Evolutionary conservation across 2,797 vertebrate species (phyloP).

Genomic region (Lacerta viridis): DNA sequence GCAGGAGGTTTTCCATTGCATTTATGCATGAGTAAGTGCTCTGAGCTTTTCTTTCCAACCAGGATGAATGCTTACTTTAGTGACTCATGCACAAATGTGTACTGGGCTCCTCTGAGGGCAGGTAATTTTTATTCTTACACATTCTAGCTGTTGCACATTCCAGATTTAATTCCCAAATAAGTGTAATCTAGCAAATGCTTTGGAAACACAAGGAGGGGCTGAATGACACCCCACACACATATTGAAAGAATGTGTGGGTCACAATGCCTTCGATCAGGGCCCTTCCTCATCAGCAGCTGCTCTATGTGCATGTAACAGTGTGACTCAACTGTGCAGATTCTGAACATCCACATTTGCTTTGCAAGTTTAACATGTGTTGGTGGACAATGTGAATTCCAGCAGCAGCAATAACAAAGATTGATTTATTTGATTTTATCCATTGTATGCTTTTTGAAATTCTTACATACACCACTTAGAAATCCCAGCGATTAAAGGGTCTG

Average conservation of each 20-base stretch:
- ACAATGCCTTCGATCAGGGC: too few species aligned
- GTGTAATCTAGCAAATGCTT: neutral
- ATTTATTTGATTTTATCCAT: too few species aligned
- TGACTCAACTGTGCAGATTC: neutral
- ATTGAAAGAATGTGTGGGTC: too few species aligned
- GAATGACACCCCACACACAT: too few species aligned
- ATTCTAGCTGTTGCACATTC: neutral
- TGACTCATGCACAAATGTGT: neutral
- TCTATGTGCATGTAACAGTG: too few species aligned
- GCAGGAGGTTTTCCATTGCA: too few species aligned
- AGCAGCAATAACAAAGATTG: too few species aligned
- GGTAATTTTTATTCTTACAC: neutral
- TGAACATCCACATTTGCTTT: neutral
- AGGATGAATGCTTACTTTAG: neutral
- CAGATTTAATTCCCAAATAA: neutral
- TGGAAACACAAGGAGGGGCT: neutral
- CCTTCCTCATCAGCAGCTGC: too few species aligned
- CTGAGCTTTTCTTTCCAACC: neutral
- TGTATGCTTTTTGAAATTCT: too few species aligned
- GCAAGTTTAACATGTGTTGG: neutral
- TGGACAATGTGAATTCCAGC: neutral
- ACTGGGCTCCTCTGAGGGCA: neutral
- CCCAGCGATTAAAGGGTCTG: too few species aligned
- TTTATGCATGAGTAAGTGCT: too few species aligned
- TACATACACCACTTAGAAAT: too few species aligned